Evolutionary conservation across 2,113 vertebrate genomes (phyloP).

Genomic region (Charina bottae): DNA sequence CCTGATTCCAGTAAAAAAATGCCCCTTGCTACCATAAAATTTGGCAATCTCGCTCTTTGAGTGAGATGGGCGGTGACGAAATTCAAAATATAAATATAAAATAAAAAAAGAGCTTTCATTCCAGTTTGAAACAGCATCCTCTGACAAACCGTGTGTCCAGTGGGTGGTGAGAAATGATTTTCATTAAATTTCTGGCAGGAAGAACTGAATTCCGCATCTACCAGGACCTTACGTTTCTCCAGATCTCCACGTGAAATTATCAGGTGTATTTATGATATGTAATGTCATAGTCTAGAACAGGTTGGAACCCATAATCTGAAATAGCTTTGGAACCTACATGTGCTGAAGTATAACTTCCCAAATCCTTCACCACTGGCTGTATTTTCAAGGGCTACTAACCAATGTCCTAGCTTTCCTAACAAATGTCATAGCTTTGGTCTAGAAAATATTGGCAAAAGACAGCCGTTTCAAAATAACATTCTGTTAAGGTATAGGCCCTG

Average conservation of each 20-base stretch:
- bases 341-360: neutral
- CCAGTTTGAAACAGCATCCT: neutral
- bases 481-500: neutral
- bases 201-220: neutral
- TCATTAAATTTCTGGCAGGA: neutral
- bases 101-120: neutral
- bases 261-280: neutral
- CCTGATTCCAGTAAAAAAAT: neutral
- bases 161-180: neutral
- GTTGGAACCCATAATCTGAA: neutral
- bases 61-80: too few relatives aligned
- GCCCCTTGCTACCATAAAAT: neutral
- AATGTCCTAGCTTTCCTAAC: neutral
- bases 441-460: neutral
- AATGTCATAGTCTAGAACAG: neutral
- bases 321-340: neutral
- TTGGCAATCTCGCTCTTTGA: neutral
- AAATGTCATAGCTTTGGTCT: neutral
- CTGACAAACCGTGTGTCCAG: neutral
- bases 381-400: neutral
- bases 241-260: neutral
- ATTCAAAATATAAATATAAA: too few relatives aligned
- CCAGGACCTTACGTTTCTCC: neutral
- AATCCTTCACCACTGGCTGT: neutral
- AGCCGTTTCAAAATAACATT: neutral